Evolutionary conservation across 2,888 invertebrate species (phyloP), one percentile per base, ranked within the genome.

Genomic region (Cinara cedri): DNA sequence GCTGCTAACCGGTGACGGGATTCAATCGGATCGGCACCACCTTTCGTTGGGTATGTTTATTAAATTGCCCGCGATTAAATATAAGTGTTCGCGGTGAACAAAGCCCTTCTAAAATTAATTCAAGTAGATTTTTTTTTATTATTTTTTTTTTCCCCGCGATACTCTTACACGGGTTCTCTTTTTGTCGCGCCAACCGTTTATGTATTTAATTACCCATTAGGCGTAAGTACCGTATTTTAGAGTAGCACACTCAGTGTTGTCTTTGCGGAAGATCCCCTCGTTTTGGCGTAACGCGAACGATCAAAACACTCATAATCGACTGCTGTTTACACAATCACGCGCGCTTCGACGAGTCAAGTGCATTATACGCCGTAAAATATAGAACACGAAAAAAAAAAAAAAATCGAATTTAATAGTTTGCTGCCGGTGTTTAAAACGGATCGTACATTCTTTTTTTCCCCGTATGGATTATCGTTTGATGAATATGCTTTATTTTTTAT

Each of bases 161-260:
- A 54, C 34, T 42, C 21, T 63, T 42, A 21, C n/a, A n/a, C n/a
- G 24, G 54, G 65, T 55, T 54, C 34, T 60, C n/a, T n/a, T n/a
- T 14, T 68, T 60, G 68, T 78, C 57, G 49, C 57, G 57, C 49
- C 21, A 70, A 78, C 42, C 60, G 70, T 78, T 78, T 66, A 76
- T 57, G 76, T 76, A 76, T 76, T 76, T 78, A 78, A 78, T 78
- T 70, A 60, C 68, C 78, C 78, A 78, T 78, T 78, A 78, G 78
- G 51, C 51, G 34, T 70, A 78, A 78, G 78, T 70, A 78, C 78
- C 70, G 70, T 78, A 60, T 70, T 60, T 60, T 62, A 34, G 54
- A n/a, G 78, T n/a, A n/a, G n/a, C n/a, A n/a, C n/a, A 78, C 78
- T 78, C 42, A 16, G 57, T 76, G 76, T 55, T 78, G 78, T 78